A percentile compares a stretch with the other conserved stretches of the same genome.
These are phyloP conservation scores for Hipparchia sbordonii DNA, from an alignment of 2,888 invertebrate species.

Conservation along the genomic window DNA sequence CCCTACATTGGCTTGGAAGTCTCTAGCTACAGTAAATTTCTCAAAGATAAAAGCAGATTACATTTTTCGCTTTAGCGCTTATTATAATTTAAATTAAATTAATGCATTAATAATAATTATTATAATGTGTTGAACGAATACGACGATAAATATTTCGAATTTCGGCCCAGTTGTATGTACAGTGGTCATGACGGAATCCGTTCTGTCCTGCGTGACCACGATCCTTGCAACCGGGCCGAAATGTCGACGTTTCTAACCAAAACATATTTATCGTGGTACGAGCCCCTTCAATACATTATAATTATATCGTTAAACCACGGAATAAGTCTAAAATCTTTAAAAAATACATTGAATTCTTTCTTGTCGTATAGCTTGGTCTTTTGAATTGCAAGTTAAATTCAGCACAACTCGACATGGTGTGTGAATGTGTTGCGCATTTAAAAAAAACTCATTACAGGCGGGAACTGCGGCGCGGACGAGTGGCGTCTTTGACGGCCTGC, in stretches of 20 bases:
- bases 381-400: slow-evolving; percentile 57
- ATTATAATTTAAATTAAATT: slow-evolving; percentile 7
- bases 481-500: slow-evolving; percentile 80
- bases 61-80: slow-evolving; percentile 40
- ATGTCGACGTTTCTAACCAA: no score
- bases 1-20: slow-evolving; percentile 62
- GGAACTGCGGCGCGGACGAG: slow-evolving; percentile 75
- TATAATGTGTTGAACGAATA: slow-evolving; percentile 2
- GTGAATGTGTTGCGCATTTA: slow-evolving; percentile 78
- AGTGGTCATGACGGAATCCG: no score
- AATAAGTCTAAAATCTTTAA: not conserved
- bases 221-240: no score
- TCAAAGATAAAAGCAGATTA: slow-evolving; percentile 49
- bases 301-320: no score
- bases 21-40: slow-evolving; percentile 56
- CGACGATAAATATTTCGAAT: no score
- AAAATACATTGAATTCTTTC: slow-evolving; percentile 45
- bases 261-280: no score
- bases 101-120: not conserved
- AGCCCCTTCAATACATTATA: no score
- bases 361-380: slow-evolving; percentile 40
- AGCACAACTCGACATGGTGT: slow-evolving; percentile 61
- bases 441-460: slow-evolving; percentile 81
- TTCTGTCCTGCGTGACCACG: no score
- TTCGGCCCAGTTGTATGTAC: no score